Percentiles rank a stretch among this genome's conserved stretches.
phyloP scores from a whole-genome alignment of 2,113 vertebrate genomes.

The Poeciliopsis turrubarensis region DNA sequence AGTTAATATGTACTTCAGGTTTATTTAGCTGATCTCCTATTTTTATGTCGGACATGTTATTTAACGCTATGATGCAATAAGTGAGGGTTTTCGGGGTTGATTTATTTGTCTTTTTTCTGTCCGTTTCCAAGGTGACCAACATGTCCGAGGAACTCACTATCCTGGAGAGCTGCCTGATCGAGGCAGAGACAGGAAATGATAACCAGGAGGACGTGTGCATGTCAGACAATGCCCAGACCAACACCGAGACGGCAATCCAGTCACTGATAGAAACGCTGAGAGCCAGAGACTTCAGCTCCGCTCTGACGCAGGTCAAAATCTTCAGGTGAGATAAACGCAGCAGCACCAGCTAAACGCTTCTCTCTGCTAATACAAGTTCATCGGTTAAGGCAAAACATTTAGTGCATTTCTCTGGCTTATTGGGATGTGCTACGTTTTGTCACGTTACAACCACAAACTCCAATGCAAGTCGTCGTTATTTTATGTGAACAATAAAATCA shows the following conservation, averaged over 20 bases:
- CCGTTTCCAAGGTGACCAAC: conserved; percentile 88
- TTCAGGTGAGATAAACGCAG: conserved; percentile 84
- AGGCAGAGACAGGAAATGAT: conserved; percentile 85
- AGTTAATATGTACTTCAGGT: conserved; percentile 33
- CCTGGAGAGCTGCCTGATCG: conserved; percentile 90
- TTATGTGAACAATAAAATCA: too few species aligned
- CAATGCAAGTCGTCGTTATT: too few species aligned
- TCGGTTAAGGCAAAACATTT: too few species aligned
- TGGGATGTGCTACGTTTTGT: too few species aligned
- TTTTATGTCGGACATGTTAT: conserved; percentile 10
- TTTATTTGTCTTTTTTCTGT: background rate
- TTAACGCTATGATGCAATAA: background rate
- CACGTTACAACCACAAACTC: too few species aligned
- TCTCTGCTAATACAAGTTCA: background rate
- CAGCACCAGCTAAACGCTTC: background rate
- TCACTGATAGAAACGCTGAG: conserved; percentile 92
- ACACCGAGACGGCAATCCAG: conserved; percentile 93
- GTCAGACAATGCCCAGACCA: conserved; percentile 88
- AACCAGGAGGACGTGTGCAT: conserved; percentile 85
- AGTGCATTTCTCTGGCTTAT: background rate
- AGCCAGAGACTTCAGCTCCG: conserved; percentile 88
- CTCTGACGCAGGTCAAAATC: conserved; percentile 92
- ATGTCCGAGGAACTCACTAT: conserved; percentile 95
- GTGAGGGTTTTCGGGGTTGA: background rate
- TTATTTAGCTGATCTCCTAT: conserved; percentile 15